Conservation (phyloP, 2,888 invertebrate genomes). For the Drosophila quinaria region DNA sequence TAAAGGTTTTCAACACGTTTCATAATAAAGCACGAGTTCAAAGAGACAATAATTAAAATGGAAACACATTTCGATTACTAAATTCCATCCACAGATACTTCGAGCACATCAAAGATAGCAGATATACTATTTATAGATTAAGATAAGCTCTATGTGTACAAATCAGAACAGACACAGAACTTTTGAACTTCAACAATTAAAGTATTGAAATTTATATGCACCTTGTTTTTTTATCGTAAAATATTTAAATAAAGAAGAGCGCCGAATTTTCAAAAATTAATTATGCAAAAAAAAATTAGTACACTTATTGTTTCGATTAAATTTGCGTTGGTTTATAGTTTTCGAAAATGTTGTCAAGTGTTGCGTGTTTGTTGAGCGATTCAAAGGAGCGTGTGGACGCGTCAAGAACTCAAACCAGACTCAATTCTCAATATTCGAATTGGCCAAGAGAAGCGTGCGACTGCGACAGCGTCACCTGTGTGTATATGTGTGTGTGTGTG, state of each 20-base stretch:
- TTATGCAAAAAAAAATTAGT: background rate
- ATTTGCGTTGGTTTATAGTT: background rate
- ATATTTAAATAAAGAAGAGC: background rate
- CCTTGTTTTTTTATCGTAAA: slow-evolving; percentile 13
- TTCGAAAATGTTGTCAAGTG: slow-evolving; percentile 6
- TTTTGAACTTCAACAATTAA: background rate
- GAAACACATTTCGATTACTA: slow-evolving; percentile 5
- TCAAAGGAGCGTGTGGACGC: slow-evolving; percentile 71
- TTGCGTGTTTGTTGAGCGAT: slow-evolving; percentile 29
- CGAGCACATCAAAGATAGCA: slow-evolving; percentile 6
- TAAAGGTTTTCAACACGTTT: background rate
- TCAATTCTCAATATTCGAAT: slow-evolving; percentile 67
- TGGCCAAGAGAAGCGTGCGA: slow-evolving; percentile 67
- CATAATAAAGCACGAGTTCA: no score
- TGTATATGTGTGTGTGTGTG: slow-evolving; percentile 13
- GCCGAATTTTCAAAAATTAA: background rate
- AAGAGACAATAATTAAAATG: no score
- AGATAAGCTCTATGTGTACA: slow-evolving; percentile 23
- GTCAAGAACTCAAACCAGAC: slow-evolving; percentile 79
- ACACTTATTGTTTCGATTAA: background rate
- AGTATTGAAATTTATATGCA: slow-evolving; percentile 12
- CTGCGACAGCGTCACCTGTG: slow-evolving; percentile 26
- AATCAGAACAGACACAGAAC: background rate
- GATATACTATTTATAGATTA: slow-evolving; percentile 13
- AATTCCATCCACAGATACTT: background rate